A percentile compares a stretch with the other conserved stretches of the same genome.
Conservation (phyloP, 2,797 vertebrate genomes). For the Danio kyathit region DNA sequence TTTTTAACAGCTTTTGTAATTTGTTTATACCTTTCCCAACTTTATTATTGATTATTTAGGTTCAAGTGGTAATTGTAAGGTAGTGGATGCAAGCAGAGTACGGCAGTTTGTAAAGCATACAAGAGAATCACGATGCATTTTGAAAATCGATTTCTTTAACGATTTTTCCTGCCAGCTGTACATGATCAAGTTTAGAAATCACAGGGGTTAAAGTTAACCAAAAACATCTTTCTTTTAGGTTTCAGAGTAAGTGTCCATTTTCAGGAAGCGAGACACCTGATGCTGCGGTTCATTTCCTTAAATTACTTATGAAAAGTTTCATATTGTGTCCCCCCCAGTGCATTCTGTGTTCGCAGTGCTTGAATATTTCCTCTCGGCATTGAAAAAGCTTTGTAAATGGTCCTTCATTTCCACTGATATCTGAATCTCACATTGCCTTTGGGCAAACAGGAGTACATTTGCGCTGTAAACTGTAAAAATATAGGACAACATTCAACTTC, state of each 20-base stretch:
- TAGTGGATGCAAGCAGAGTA: too few relatives aligned
- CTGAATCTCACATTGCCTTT: neutral
- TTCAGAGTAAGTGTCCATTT: neutral
- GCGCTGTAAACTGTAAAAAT: neutral
- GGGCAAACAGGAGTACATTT: neutral
- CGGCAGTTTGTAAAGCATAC: too few relatives aligned
- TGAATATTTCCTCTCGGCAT: neutral
- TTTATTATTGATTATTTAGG: too few relatives aligned
- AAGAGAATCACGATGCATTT: too few relatives aligned
- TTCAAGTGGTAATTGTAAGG: too few relatives aligned
- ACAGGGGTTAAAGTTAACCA: neutral
- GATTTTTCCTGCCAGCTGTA: too few relatives aligned
- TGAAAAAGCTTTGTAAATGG: constrained; percentile 15
- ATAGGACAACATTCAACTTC: neutral
- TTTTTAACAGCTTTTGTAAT: too few relatives aligned
- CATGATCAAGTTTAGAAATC: constrained; percentile 6
- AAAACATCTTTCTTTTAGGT: neutral
- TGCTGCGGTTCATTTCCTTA: constrained; percentile 14
- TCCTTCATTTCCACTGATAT: constrained; percentile 17
- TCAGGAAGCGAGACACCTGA: constrained; percentile 16
- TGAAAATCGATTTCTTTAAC: too few relatives aligned
- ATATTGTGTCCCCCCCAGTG: constrained; percentile 5
- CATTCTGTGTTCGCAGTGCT: constrained; percentile 11
- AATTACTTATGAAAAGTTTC: constrained; percentile 8
- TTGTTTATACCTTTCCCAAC: too few relatives aligned